phyloP scores from a whole-genome alignment of 2,113 vertebrate genomes.

The Himantopus leucocephalus region DNA sequence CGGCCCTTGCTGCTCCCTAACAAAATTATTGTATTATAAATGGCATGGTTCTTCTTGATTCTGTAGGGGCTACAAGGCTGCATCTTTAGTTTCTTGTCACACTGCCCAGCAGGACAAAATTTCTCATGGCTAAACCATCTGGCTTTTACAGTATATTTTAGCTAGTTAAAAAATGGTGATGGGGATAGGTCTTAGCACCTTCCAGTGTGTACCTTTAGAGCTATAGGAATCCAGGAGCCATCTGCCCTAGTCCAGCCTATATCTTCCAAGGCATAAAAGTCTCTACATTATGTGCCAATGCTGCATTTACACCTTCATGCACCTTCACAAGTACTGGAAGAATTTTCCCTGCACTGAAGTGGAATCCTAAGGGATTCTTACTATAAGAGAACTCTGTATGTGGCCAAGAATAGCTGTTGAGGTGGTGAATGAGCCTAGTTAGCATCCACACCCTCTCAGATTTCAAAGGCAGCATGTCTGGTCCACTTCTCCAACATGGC shows the following conservation, averaged over 20 bases:
- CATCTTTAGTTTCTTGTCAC: neutral
- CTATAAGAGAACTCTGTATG: neutral
- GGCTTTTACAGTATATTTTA: neutral
- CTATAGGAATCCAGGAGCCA: neutral
- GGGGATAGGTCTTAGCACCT: neutral
- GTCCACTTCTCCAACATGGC: neutral
- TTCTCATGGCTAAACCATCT: neutral
- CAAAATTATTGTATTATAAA: neutral
- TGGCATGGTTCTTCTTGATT: neutral
- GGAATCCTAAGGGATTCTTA: neutral
- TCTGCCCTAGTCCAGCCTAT: neutral
- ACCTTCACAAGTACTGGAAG: neutral
- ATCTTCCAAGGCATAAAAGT: neutral
- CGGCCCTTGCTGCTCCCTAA: neutral
- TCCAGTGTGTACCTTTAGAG: neutral
- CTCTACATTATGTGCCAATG: neutral
- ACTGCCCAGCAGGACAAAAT: neutral
- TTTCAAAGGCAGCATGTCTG: neutral
- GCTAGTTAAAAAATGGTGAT: neutral
- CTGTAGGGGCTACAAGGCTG: neutral
- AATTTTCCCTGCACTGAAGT: neutral
- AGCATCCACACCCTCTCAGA: neutral
- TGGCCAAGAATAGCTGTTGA: neutral
- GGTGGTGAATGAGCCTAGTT: neutral
- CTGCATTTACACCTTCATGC: neutral